phyloP scores from a whole-genome alignment of 2,113 vertebrate genomes.

The Oreochromis aureus region DNA sequence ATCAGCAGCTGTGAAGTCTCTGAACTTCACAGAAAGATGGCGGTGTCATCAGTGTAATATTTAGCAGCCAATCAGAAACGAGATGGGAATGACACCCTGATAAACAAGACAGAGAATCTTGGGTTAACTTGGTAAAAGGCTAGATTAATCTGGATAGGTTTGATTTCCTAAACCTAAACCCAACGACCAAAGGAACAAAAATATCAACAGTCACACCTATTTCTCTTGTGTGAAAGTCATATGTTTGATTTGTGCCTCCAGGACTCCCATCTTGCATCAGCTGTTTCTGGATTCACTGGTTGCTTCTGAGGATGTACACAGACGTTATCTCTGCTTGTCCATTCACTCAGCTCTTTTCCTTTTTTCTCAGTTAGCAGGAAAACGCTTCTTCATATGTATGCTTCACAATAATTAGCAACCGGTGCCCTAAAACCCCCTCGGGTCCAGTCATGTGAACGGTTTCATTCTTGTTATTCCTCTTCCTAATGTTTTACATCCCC shows the following conservation, averaged over 20 bases:
- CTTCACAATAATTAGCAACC: slow-evolving; percentile 22
- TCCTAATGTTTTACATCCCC: slow-evolving; percentile 22
- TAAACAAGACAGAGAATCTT: neutral
- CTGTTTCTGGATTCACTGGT: neutral
- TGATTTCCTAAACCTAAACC: neutral
- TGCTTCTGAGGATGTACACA: neutral
- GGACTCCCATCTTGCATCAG: neutral
- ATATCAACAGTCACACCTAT: neutral
- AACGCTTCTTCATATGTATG: neutral
- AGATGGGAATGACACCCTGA: neutral
- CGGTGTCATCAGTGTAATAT: neutral
- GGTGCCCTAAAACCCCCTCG: neutral
- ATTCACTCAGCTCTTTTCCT: neutral
- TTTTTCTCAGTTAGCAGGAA: neutral
- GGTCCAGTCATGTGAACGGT: neutral
- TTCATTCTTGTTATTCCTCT: slow-evolving; percentile 26
- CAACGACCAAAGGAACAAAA: neutral
- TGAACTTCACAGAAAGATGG: neutral
- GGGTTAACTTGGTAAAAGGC: neutral
- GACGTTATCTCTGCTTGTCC: neutral
- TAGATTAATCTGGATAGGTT: neutral
- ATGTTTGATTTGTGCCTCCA: neutral
- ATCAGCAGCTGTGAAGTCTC: neutral
- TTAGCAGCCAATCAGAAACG: neutral
- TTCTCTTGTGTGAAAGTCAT: neutral